These are phyloP conservation scores for Epinotia brunnichana DNA, from an alignment of 2,888 invertebrate genomes.

Conservation along the genomic window DNA sequence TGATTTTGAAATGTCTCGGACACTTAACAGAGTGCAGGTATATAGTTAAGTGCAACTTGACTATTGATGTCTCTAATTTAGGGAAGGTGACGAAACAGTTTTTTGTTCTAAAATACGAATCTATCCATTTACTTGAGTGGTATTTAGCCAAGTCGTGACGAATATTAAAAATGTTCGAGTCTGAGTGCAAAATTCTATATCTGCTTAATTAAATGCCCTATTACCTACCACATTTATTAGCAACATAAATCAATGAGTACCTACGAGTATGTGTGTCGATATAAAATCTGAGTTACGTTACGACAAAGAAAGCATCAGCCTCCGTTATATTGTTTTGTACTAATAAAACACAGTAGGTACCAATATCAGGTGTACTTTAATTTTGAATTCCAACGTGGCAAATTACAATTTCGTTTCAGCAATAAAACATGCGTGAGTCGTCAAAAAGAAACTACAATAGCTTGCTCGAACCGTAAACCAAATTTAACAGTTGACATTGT, in stretches of 20 bases:
- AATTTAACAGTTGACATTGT: slow-evolving; percentile 35
- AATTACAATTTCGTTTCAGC: slow-evolving; percentile 8
- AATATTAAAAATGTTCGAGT: not conserved
- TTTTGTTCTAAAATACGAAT: slow-evolving; percentile 7
- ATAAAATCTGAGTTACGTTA: not conserved
- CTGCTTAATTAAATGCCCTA: too few relatives aligned
- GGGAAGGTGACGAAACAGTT: slow-evolving; percentile 14
- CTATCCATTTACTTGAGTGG: slow-evolving; percentile 4
- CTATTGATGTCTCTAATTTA: slow-evolving; percentile 19
- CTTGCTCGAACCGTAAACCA: slow-evolving; percentile 23
- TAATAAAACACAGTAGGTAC: too few relatives aligned
- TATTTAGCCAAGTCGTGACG: not conserved
- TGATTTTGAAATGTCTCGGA: slow-evolving; percentile 34
- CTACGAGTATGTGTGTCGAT: not conserved
- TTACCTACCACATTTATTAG: too few relatives aligned
- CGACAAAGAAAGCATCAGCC: not conserved
- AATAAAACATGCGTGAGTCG: slow-evolving; percentile 6
- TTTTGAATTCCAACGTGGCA: not conserved
- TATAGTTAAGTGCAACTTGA: slow-evolving; percentile 27
- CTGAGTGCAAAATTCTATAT: not conserved
- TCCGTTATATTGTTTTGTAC: not conserved
- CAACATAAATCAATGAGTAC: too few relatives aligned
- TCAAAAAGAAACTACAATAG: slow-evolving; percentile 7
- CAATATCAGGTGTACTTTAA: not conserved
- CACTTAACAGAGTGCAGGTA: slow-evolving; percentile 28